Base-by-base conservation (phyloP, 2,113 vertebrate genomes). In the Oncorhynchus mykiss region DNA sequence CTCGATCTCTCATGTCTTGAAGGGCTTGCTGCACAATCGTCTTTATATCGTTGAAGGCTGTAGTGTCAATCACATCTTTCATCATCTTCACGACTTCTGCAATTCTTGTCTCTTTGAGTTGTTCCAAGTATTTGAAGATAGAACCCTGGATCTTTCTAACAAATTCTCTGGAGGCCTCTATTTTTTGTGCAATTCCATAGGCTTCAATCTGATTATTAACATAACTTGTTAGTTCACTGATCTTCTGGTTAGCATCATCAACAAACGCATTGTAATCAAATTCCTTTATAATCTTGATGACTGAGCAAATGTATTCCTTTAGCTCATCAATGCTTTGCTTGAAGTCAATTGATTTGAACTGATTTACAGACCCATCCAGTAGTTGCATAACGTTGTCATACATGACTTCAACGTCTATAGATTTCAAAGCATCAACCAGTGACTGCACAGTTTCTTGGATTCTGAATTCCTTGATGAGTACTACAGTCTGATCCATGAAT, bases 261-360 rank as follows among this genome's bases (percentile, higher is more conserved):
- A 99, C 91, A 91, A 96, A 96, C 34, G 77, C 72, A 74, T 91
- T 88, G 75, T 99, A 98, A 81, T 94, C 87, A 91, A 98, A 97
- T 5, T 90, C 85, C 48, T 85, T 94, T 60, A 98, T 78, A 54
- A 90, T 90, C 78, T 90, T 90, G 67, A 95, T 70, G 57, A 90
- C 51, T 18, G 20, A 82, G 14, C 92, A 93, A 82, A 98, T 93
- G 62, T 86, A 84, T 39, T 84, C 84, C 76, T 97, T 96, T 51
- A 97, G 69, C 71, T 94, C 81, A 70, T 94, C 86, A 65, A 97
- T 86, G 66, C 92, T 86, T 77, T 87, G 86, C 85, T 93, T 91
- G 54, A 95, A 95, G 89, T 97, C 92, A 79, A 91, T 78, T 16
- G 60, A 80, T 90, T 92, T 91, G 45, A 98, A 87, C 59, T 93